Percentiles rank a stretch among this genome's conserved stretches.
Conservation (phyloP, 2,888 invertebrate genomes). For the Yponomeuta sedellus region DNA sequence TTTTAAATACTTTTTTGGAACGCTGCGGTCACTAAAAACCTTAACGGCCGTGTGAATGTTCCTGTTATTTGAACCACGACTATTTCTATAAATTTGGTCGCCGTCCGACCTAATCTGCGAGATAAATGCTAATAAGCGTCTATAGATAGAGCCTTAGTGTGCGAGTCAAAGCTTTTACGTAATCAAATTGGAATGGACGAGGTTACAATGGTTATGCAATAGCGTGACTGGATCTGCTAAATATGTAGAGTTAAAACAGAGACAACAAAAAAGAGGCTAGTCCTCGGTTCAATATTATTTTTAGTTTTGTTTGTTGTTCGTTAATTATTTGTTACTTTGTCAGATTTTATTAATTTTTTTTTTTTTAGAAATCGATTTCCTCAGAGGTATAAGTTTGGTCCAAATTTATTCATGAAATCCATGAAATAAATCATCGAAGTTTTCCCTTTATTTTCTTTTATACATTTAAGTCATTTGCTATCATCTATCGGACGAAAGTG, state of each 20-base stretch:
- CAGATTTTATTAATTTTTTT: no score
- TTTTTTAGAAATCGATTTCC: no score
- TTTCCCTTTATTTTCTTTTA: no score
- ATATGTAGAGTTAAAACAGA: not conserved
- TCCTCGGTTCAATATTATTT: no score
- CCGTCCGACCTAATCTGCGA: not conserved
- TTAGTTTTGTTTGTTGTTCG: no score
- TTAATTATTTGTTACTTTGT: no score
- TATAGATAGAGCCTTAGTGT: not conserved
- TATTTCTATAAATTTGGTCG: not conserved
- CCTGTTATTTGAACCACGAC: not conserved
- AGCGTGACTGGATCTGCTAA: not conserved
- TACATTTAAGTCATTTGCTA: no score
- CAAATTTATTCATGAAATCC: no score
- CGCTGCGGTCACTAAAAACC: not conserved
- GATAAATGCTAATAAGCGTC: not conserved
- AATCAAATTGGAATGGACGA: not conserved
- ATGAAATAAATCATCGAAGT: no score
- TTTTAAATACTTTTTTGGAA: not conserved
- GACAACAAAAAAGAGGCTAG: no score
- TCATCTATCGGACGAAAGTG: no score
- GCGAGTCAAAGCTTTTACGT: not conserved
- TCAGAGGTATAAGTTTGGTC: no score
- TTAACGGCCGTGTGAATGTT: not conserved
- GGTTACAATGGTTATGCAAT: not conserved